Evolutionary conservation across 2,797 vertebrate genomes (phyloP).

Genomic region (Coregonus suidteri): DNA sequence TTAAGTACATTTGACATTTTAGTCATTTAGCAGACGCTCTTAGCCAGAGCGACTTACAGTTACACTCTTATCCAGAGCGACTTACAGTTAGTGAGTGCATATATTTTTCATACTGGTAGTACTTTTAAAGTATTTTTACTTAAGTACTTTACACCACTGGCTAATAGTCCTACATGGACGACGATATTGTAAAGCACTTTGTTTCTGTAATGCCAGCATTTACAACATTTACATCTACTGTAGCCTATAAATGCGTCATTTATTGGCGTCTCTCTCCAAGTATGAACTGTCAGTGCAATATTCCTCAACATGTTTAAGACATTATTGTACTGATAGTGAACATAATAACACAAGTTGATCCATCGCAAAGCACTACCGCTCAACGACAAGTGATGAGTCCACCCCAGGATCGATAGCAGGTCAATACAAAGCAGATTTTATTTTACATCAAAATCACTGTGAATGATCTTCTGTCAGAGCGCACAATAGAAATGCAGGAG

Average conservation of each 20-base stretch:
- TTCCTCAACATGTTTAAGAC: slow-evolving; percentile 69
- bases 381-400: slow-evolving; percentile 73
- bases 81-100: too few species aligned
- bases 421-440: slow-evolving; percentile 77
- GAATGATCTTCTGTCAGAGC: slow-evolving; percentile 68
- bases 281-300: slow-evolving; percentile 71
- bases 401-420: slow-evolving; percentile 65
- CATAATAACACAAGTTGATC: slow-evolving; percentile 78
- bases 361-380: slow-evolving; percentile 57
- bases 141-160: too few species aligned
- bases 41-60: too few species aligned
- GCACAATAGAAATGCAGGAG: slow-evolving; percentile 64
- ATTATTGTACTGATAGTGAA: slow-evolving; percentile 79
- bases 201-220: not conserved
- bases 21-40: too few species aligned
- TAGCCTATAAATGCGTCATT: not conserved
- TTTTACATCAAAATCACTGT: slow-evolving; percentile 77
- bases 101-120: too few species aligned
- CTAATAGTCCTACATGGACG: slow-evolving; percentile 2
- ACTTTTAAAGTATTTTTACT: too few species aligned
- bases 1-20: too few species aligned
- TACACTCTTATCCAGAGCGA: too few species aligned
- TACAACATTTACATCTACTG: not conserved
- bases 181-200: not conserved
- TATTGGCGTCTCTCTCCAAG: slow-evolving; percentile 18